Base-by-base conservation (phyloP, 2,113 vertebrate genomes). In the Brachyistius frenatus region DNA sequence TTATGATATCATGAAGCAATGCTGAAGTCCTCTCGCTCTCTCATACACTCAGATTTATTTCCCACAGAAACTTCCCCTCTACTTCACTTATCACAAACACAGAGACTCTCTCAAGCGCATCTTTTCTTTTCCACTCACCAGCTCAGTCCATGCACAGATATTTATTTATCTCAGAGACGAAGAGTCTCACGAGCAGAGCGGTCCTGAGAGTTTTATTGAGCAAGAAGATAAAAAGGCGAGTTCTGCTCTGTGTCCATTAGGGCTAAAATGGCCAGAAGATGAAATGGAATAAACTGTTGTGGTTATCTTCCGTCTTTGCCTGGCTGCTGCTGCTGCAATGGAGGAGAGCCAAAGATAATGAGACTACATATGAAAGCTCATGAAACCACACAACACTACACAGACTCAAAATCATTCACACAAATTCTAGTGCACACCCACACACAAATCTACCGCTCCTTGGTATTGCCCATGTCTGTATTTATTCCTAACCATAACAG, bases 401-500 rank as follows among this genome's bases (percentile, higher is more conserved):
- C 71, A 44, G 33, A 66, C 58, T 2, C 57, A 66, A 62, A 76
- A 61, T 44, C 82, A 72, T 76, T 79, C 71, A 58, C 81, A 76
- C 86, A 88, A 61, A 73, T 47, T 62, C 15, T 33, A 47, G 49
- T 50, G 55, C 62, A 41, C 83, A 62, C 54, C 56, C 67, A 80
- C 76, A 75, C 79, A 85, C 76, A 76, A 35, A 72, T 33, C 66
- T 30, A 61, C 41, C 44, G 63, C 84, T 82, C 76, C 37, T 58
- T 81, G 83, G 81, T 89, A 77, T 75, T 84, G 87, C 86, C 85
- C 76, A 67, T 80, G 89, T 88, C 90, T 92, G 82, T 93, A 92
- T 93, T 93, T 94, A 94, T 86, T 76, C 87, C 58, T 86, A 89
- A 90, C 88, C 89, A 94, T 92, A 94, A 94, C 93, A 93, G 60